Conservation (phyloP, 2,888 invertebrate genomes). For the Caenorhabditis sp. region DNA sequence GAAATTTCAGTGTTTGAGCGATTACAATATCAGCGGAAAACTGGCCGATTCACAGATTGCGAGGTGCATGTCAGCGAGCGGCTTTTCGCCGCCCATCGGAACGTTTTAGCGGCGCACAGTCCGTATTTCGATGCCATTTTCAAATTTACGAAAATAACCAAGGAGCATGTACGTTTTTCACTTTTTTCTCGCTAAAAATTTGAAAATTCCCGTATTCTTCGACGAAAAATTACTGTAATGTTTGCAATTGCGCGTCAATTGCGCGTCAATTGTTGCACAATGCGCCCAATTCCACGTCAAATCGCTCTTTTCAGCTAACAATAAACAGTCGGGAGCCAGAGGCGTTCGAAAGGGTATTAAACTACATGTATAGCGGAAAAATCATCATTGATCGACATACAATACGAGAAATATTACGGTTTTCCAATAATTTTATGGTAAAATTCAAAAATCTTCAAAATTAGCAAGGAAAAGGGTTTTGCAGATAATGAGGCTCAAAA, state of each 20-base stretch:
- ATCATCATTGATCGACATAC: conserved; percentile 83
- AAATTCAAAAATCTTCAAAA: conserved; percentile 1
- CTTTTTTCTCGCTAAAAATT: neutral
- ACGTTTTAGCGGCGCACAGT: conserved; percentile 84
- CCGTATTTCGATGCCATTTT: conserved; percentile 84
- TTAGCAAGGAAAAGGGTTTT: conserved; percentile 3
- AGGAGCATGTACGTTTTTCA: conserved; percentile 54
- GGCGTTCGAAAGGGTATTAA: conserved; percentile 83
- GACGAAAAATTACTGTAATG: neutral
- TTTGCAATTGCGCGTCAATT: neutral
- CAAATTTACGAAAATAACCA: conserved; percentile 80
- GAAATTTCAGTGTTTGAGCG: conserved; percentile 79
- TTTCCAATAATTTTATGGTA: conserved; percentile 84
- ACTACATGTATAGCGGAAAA: conserved; percentile 85
- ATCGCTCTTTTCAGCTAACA: conserved; percentile 81
- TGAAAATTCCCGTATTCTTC: neutral
- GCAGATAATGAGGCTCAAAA: conserved; percentile 81
- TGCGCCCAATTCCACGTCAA: too few species aligned
- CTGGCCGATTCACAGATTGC: conserved; percentile 82
- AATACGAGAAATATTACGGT: conserved; percentile 83
- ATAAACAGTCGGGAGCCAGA: conserved; percentile 83
- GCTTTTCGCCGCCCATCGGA: conserved; percentile 83
- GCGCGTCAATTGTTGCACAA: too few species aligned
- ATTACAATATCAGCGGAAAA: conserved; percentile 82
- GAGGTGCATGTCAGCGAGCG: conserved; percentile 83